Evolutionary conservation across 2,888 invertebrate species (phyloP).

Genomic region (Kryphioiulus occultus): DNA sequence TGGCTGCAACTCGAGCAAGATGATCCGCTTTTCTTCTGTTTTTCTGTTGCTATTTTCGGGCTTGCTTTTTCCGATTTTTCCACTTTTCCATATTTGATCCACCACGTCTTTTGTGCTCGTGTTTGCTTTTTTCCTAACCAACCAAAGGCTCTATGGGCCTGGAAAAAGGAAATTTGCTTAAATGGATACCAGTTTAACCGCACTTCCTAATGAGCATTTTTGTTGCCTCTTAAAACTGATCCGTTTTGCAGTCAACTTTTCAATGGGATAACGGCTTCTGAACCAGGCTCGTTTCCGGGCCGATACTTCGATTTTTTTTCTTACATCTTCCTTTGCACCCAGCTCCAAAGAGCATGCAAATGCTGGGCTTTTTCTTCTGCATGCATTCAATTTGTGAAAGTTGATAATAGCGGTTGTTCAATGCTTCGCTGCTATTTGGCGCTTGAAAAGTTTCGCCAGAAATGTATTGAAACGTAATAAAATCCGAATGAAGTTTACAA

Average conservation of each 20-base stretch:
- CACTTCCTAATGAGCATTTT: constrained; percentile 39
- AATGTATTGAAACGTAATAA: constrained; percentile 16
- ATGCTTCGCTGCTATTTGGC: constrained; percentile 14
- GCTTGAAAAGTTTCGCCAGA: neutral
- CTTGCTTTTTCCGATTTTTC: constrained; percentile 19
- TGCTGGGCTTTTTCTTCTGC: neutral
- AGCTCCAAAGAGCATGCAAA: constrained; percentile 1
- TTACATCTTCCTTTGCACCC: neutral
- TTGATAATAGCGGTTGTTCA: neutral
- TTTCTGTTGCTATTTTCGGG: constrained; percentile 12
- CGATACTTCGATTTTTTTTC: constrained; percentile 24
- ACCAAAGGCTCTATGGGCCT: neutral
- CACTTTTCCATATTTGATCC: constrained; percentile 17
- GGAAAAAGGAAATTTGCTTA: neutral
- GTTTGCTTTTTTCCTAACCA: neutral
- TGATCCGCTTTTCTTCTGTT: neutral
- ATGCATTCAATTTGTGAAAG: constrained; percentile 20
- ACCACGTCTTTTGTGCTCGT: neutral
- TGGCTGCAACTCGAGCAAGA: neutral
- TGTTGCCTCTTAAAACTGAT: constrained; percentile 24
- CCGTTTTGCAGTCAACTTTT: constrained; percentile 1
- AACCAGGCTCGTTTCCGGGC: neutral
- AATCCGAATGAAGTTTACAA: neutral
- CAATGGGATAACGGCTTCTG: constrained; percentile 35
- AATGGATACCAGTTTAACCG: constrained; percentile 34